Percentiles rank a stretch among this genome's conserved stretches.
Evolutionary conservation across 2,113 vertebrate species (phyloP).

Genomic region (Dermatemys mawii): DNA sequence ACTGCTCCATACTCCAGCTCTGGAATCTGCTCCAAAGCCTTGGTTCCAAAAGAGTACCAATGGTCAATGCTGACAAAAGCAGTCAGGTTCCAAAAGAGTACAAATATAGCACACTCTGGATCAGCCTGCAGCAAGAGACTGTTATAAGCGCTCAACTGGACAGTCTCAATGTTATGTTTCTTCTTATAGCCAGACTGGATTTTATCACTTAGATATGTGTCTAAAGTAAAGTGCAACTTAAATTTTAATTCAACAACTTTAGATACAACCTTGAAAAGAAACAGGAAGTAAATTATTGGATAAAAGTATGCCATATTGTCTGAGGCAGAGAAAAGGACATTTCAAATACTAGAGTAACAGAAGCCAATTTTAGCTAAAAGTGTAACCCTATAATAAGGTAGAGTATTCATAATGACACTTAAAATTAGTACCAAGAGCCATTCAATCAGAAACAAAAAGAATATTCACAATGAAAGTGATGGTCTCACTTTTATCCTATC

Average conservation of each 20-base stretch:
- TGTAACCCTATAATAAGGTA: not conserved
- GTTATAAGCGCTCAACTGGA: not conserved
- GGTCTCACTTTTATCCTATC: not conserved
- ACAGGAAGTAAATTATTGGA: not conserved
- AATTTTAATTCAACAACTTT: not conserved
- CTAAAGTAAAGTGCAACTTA: not conserved
- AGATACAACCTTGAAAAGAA: not conserved
- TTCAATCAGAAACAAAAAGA: not conserved
- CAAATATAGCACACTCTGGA: not conserved
- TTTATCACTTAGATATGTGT: not conserved
- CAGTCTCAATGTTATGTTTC: not conserved
- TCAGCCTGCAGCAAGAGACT: not conserved
- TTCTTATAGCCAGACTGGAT: not conserved
- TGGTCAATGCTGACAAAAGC: not conserved
- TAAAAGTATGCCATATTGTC: not conserved
- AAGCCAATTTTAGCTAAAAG: not conserved
- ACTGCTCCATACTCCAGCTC: too few species aligned
- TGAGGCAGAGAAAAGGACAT: not conserved
- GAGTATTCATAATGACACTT: not conserved
- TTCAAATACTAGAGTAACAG: not conserved
- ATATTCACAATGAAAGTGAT: not conserved
- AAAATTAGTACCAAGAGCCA: not conserved
- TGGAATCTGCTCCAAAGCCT: too few species aligned
- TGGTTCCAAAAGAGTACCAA: not conserved
- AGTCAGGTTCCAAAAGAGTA: not conserved